Conservation (phyloP, 1,140 invertebrate species). For the Caligus rogercresseyi region DNA sequence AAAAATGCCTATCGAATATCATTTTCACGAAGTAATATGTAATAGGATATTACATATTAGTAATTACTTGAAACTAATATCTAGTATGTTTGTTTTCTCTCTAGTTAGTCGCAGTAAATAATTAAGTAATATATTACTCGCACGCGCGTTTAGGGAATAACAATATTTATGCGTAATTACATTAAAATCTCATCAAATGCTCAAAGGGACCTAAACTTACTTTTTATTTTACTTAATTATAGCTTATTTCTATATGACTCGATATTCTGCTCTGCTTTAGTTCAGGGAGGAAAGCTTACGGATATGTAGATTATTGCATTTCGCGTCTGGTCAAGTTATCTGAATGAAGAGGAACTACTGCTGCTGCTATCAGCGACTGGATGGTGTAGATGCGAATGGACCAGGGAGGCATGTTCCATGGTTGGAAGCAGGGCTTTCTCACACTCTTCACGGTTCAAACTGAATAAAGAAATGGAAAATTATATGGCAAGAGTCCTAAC, state of each 20-base stretch:
- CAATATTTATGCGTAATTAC: background rate
- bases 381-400: constrained; percentile 14
- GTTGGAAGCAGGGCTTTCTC: constrained; percentile 13
- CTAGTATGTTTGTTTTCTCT: no score
- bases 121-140: background rate
- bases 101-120: no score
- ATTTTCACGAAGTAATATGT: no score
- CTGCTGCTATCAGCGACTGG: background rate
- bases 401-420: constrained; percentile 12
- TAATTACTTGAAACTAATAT: no score
- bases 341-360: background rate
- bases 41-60: no score
- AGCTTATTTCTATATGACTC: no score
- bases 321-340: constrained; percentile 8
- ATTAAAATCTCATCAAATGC: background rate
- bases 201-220: background rate
- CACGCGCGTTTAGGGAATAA: background rate
- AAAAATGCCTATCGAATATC: no score
- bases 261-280: no score
- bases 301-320: constrained; percentile 18
- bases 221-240: background rate
- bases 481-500: background rate
- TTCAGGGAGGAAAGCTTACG: background rate
- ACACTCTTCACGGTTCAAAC: constrained; percentile 9
- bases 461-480: constrained; percentile 1